Conservation (phyloP, 2,113 vertebrate species). For the Probosciger aterrimus region DNA sequence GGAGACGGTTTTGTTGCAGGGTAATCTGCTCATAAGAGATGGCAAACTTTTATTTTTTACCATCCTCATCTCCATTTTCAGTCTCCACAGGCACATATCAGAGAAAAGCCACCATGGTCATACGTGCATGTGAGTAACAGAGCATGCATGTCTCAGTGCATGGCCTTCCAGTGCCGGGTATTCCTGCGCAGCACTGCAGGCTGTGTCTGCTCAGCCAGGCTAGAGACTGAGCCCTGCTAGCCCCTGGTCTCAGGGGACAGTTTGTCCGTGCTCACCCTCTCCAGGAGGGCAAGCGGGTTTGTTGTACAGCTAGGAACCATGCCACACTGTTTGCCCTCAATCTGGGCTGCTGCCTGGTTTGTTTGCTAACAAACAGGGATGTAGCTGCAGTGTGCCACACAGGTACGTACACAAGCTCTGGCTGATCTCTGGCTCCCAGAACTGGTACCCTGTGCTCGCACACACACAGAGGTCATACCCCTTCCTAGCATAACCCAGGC, state of each 20-base stretch:
- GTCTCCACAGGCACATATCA: neutral
- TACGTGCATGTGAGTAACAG: neutral
- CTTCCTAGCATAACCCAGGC: neutral
- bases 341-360: neutral
- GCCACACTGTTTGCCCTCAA: neutral
- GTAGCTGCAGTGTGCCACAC: rapidly evolving
- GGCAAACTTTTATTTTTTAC: neutral
- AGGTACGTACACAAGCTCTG: neutral
- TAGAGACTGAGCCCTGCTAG: neutral
- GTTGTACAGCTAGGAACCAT: neutral
- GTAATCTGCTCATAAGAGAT: neutral
- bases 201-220: neutral
- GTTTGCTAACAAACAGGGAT: neutral
- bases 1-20: neutral
- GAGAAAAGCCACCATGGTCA: neutral
- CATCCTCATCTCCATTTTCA: neutral
- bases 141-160: rapidly evolving
- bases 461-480: neutral
- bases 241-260: neutral
- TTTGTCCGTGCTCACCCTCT: neutral
- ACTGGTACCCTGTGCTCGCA: neutral
- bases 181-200: neutral
- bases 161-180: rapidly evolving
- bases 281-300: neutral
- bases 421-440: neutral